Percentiles rank a stretch among this genome's conserved stretches.
phyloP scores from a whole-genome alignment of 2,113 vertebrate genomes.

The Petrocephalus microphthalmus region DNA sequence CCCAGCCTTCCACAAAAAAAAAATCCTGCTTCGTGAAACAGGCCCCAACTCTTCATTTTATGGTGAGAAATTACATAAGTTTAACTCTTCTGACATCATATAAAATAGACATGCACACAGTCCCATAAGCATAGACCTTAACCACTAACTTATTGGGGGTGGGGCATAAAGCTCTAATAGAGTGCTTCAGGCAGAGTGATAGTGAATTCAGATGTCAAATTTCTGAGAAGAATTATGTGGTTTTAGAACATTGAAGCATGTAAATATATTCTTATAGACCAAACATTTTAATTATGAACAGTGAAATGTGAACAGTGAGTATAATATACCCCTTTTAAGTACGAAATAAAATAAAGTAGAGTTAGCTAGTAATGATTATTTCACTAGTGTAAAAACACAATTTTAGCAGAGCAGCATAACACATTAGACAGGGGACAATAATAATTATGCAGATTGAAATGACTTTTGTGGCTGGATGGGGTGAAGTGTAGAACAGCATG shows the following conservation, averaged over 20 bases:
- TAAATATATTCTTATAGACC: not conserved
- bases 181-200: not conserved
- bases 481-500: not conserved
- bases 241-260: not conserved
- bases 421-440: not conserved
- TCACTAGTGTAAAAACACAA: not conserved
- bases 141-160: no score
- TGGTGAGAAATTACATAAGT: no score
- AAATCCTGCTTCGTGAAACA: not conserved
- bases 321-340: not conserved
- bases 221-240: not conserved
- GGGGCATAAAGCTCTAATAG: not conserved
- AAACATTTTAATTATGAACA: not conserved
- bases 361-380: not conserved
- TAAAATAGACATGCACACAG: no score
- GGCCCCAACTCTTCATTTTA: no score
- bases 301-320: not conserved
- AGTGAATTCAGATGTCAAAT: not conserved
- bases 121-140: no score
- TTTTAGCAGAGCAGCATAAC: not conserved
- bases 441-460: not conserved
- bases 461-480: not conserved
- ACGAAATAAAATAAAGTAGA: not conserved
- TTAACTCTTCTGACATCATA: no score
- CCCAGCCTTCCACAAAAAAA: not conserved